phyloP scores from a whole-genome alignment of 2,113 vertebrate genomes.

The Balaeniceps rex region DNA sequence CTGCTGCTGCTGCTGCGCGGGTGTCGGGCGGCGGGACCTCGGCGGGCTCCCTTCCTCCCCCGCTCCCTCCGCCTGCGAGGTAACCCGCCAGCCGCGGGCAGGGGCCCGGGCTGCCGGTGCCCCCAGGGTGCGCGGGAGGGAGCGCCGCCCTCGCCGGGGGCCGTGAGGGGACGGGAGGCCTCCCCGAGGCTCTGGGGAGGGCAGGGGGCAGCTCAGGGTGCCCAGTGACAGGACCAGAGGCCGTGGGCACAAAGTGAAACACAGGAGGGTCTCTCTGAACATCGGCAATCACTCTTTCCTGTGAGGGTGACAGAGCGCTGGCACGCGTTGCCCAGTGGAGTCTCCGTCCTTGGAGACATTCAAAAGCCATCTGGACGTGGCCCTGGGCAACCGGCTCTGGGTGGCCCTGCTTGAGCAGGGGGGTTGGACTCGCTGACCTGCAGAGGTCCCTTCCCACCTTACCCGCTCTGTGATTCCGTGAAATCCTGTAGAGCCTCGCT shows the following conservation, averaged over 20 bases:
- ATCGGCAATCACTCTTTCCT: not conserved
- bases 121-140: not conserved
- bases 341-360: not conserved
- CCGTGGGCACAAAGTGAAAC: rapidly evolving
- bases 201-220: not conserved
- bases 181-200: not conserved
- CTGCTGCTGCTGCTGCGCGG: not conserved
- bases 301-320: not conserved
- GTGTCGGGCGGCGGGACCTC: no score
- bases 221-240: not conserved
- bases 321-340: not conserved
- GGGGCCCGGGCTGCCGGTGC: not conserved
- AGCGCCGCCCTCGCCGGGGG: not conserved
- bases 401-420: not conserved
- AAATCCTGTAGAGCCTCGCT: not conserved
- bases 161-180: not conserved
- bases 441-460: not conserved
- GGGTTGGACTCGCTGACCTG: not conserved
- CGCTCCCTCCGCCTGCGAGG: not conserved
- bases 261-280: not conserved
- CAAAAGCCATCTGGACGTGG: rapidly evolving
- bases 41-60: not conserved
- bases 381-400: not conserved
- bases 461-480: rapidly evolving
- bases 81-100: not conserved